Evolutionary conservation across 2,888 invertebrate genomes (phyloP).

Genomic region (Dryobota labecula): DNA sequence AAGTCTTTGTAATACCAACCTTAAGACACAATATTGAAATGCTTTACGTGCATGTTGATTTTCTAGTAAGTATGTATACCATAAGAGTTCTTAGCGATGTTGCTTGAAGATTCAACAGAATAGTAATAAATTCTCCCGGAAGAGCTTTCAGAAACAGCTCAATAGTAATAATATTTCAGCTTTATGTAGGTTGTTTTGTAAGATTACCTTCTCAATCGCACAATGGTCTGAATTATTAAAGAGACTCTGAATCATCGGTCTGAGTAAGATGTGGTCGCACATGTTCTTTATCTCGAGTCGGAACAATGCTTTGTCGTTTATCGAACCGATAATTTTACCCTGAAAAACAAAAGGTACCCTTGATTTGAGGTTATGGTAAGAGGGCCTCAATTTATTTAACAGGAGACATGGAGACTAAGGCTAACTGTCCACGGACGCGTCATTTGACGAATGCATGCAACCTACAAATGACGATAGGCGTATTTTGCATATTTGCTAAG

Average conservation of each 20-base stretch:
- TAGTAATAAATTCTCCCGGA: too few species aligned
- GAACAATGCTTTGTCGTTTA: constrained; percentile 41
- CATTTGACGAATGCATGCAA: too few species aligned
- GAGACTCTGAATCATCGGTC: constrained; percentile 17
- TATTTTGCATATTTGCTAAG: too few species aligned
- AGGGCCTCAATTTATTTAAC: not conserved
- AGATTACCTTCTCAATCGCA: constrained; percentile 54
- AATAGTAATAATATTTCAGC: not conserved
- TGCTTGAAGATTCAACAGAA: not conserved
- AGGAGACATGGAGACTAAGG: not conserved
- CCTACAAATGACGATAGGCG: too few species aligned
- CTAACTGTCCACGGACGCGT: too few species aligned
- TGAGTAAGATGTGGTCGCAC: constrained; percentile 51
- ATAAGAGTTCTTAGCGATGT: not conserved
- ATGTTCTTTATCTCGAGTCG: constrained; percentile 43
- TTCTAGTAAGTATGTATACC: not conserved
- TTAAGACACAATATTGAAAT: not conserved
- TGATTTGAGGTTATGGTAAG: not conserved
- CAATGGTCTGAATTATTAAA: constrained; percentile 53
- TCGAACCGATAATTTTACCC: constrained; percentile 49
- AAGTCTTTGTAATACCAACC: not conserved
- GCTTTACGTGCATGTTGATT: not conserved
- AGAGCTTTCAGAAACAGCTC: not conserved
- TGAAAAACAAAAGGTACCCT: constrained; percentile 16
- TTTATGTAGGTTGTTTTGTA: not conserved